Base-by-base conservation (phyloP, 2,113 vertebrate species). In the Xyrauchen texanus region DNA sequence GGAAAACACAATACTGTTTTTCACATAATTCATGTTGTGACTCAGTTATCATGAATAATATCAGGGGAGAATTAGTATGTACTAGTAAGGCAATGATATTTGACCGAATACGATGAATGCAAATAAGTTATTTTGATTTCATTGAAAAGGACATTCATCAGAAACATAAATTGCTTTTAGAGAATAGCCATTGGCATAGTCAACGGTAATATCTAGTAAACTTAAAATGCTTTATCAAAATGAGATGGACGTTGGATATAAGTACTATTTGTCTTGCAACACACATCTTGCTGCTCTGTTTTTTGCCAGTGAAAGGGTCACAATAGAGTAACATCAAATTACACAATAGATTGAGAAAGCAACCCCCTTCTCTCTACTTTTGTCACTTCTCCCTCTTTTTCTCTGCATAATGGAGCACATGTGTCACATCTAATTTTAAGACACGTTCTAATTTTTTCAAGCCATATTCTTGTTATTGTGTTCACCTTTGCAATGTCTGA, bases 221-320 rank as follows among this genome's bases (percentile, higher is more conserved):
- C 21, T 8, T 61, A 73, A 58, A 16, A 45, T 45, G 12, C 34
- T 52, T 7, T 1, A 46, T 51, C 2, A 55, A 57, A 71, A 46
- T 58, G 12, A 70, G 9, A 53, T 67, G 15, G 21, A 10, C 21
- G 4, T 11, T 60, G 52, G 21, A 21, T 34, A 10, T 64, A 63
- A 21, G 8, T 4, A 77, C 58, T 13, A 46, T 42, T 34, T 60
- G n/a, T 73, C 1, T 72, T 46, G 51, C 34, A 42, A 34, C 42
- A 70, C 45, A 34, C 63, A 46, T 77, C 13, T 64, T 21, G 7
- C 47, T 70, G 15, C 63, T 61, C 34, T 74, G 47, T 68, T 68
- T 78, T 68, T 8, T 47, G 61, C 44, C 52, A 73, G 51, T 77
- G 82, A 85, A 83, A 80, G 87, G 88, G 86, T 88, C 81, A 86